Percentiles rank a stretch among this genome's conserved stretches.
Conservation (phyloP, 2,888 invertebrate genomes). For the Alsophila aescularia region DNA sequence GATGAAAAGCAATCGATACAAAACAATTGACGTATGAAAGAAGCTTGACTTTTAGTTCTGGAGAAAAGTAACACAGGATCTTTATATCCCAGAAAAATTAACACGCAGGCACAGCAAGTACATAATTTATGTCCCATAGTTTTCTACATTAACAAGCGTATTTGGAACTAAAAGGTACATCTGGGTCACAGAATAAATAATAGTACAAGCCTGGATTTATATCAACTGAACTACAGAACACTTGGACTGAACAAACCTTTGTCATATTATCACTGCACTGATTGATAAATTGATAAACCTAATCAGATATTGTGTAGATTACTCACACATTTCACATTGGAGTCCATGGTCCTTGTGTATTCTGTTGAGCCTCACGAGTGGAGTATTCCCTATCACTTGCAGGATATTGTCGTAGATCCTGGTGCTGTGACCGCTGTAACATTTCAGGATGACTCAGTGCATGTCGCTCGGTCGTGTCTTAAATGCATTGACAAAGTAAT, state of each 20-base stretch:
- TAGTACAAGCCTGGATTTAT: no score
- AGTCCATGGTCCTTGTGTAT: conserved; percentile 90
- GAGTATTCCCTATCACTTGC: conserved; percentile 91
- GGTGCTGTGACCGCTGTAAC: conserved; percentile 28
- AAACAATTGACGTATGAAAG: no score
- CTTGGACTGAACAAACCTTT: background rate
- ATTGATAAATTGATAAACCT: conserved; percentile 28
- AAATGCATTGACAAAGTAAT: no score
- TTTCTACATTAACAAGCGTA: conserved; percentile 4
- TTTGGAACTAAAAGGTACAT: background rate
- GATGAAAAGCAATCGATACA: no score
- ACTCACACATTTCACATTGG: conserved; percentile 93
- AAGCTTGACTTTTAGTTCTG: no score
- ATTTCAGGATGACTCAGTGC: background rate
- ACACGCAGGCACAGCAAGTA: no score
- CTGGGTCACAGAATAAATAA: no score
- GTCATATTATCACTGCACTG: conserved; percentile 31
- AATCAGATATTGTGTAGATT: conserved; percentile 19
- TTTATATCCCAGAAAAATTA: no score
- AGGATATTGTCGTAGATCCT: conserved; percentile 87
- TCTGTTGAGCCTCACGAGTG: conserved; percentile 89
- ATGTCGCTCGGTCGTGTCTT: background rate
- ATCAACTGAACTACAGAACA: no score
- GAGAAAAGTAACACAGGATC: no score
- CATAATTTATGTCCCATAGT: no score